Conservation (phyloP, 2,113 vertebrate genomes). For the Thomomys bottae region DNA sequence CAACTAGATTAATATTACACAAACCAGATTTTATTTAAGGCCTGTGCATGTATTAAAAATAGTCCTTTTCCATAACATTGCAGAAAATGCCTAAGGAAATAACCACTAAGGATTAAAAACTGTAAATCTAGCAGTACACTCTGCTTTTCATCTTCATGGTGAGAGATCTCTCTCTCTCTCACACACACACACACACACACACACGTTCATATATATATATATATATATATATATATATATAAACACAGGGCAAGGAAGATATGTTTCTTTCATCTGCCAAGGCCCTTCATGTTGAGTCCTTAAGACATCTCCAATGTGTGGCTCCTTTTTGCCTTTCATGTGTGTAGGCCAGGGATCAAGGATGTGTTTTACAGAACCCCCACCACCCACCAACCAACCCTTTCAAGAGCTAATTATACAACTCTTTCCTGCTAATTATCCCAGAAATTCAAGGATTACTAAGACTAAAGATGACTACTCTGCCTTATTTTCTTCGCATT, state of each 20-base stretch:
- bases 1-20: neutral
- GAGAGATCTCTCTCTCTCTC: too few relatives aligned
- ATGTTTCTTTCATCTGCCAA: neutral
- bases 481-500: neutral
- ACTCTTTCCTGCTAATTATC: neutral
- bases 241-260: neutral
- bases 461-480: neutral
- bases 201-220: too few relatives aligned
- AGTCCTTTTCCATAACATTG: neutral
- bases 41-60: neutral
- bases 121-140: neutral
- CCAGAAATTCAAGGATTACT: neutral
- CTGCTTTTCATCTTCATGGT: neutral
- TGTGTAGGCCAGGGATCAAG: too few relatives aligned
- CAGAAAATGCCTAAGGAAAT: neutral
- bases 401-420: too few relatives aligned
- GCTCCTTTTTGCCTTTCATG: neutral
- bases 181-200: too few relatives aligned
- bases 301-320: neutral
- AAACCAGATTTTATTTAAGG: conserved; percentile 23
- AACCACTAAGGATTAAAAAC: neutral
- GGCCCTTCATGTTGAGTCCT: neutral
- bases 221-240: too few relatives aligned
- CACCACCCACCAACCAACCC: too few relatives aligned
- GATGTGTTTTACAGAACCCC: too few relatives aligned